phyloP scores from a whole-genome alignment of 1,140 invertebrate genomes.

The Ladona fulva region DNA sequence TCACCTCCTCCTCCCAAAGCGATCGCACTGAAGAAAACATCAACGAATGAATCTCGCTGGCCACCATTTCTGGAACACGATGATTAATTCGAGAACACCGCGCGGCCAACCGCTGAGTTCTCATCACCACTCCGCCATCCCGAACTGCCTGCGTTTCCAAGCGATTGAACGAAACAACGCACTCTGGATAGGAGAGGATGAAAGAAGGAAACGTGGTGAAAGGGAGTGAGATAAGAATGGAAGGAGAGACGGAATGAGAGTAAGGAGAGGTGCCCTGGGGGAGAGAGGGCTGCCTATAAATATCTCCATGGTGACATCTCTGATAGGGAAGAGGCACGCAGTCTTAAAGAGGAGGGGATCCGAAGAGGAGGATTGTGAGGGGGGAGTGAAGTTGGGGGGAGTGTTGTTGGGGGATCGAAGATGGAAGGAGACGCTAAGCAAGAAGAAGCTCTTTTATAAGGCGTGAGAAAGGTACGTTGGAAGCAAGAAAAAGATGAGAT shows the following conservation, averaged over 20 bases:
- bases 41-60: no score
- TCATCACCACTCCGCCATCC: no score
- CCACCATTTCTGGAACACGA: no score
- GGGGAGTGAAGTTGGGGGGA: background rate
- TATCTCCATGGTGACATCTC: conserved; percentile 8
- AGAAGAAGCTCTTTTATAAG: no score
- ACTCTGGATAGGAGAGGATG: no score
- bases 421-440: background rate
- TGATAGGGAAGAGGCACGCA: conserved; percentile 2
- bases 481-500: background rate
- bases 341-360: background rate
- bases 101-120: no score
- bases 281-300: background rate
- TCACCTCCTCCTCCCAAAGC: no score
- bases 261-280: background rate
- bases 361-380: background rate
- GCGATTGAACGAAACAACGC: no score
- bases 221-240: background rate
- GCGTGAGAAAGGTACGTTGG: no score
- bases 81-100: no score
- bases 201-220: background rate
- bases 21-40: no score
- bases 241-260: background rate
- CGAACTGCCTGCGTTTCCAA: no score
- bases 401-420: background rate